Base-by-base conservation (phyloP, 2,797 vertebrate genomes). In the Orientallactaga sibirica region DNA sequence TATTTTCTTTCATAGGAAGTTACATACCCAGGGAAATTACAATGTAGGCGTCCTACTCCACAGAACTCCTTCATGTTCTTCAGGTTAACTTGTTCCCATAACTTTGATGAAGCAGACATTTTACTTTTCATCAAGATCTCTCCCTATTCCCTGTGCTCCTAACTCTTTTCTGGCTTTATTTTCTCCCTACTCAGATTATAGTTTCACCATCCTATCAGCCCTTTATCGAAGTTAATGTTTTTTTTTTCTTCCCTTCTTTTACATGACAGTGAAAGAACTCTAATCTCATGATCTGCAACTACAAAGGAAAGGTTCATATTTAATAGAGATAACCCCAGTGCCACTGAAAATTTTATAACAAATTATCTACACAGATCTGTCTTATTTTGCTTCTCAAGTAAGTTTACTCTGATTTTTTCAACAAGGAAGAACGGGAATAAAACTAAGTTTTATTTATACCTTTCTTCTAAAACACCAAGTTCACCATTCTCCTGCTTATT, bases 91-190 rank as follows among this genome's bases (percentile, higher is more conserved):
- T 71, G 58, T 43, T 90, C 29, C 77, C 7, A 62, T 0, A 86
- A 20, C 48, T 92, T 82, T 24, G n/a, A 25, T 75, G 37, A 76
- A 93, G 75, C 3, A 83, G 19, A 10, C 10, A 5, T 75, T 58
- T 91, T 91, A n/a, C 80, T 68, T 86, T 86, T 84, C 74, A 73
- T 86, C 52, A 89, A 91, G 67, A 75, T 48, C 55, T 68, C 33
- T 88, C 73, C 41, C 29, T 77, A 92, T 90, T 91, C 73, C 64
- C 48, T 43, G 16, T 68, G 14, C 41, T 61, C 18, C 20, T 71
- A 25, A 55, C 24, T 73, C 55, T 10, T 43, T 8, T 80, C 33
- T 37, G 55, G 77, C 43, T 83, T 94, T 66, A 55, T 24, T 62
- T 95, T 92, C 6, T 92, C 24, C 67, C 62, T 77, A 67, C 58